Percentiles rank a stretch among this genome's conserved stretches.
These are phyloP conservation scores for Antigone vipio DNA, from an alignment of 2,113 vertebrate species.

Conservation along the genomic window DNA sequence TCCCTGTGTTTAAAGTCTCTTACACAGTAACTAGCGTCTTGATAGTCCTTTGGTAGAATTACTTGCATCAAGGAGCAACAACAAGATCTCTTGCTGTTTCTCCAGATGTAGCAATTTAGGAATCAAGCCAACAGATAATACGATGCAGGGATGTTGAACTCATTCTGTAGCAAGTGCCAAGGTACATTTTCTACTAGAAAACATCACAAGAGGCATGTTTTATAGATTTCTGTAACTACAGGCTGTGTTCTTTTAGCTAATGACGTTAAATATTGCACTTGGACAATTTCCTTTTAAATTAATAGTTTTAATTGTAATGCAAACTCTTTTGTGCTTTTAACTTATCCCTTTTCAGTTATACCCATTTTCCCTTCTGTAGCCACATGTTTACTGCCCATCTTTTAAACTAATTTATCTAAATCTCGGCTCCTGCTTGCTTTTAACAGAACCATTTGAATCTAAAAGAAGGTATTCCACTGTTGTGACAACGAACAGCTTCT, in stretches of 20 bases:
- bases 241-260: slow-evolving; percentile 9
- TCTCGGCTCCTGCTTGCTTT: not conserved
- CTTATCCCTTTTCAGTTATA: not conserved
- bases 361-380: not conserved
- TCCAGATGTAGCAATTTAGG: slow-evolving; percentile 52
- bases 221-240: slow-evolving; percentile 4
- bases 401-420: not conserved
- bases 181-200: slow-evolving; percentile 40
- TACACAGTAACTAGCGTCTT: not conserved
- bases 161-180: slow-evolving; percentile 40
- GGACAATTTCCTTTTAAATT: not conserved
- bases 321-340: not conserved
- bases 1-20: not conserved
- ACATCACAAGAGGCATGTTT: slow-evolving; percentile 22
- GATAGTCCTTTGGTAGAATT: slow-evolving; percentile 12
- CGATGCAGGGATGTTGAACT: slow-evolving; percentile 19
- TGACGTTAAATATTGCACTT: slow-evolving; percentile 23
- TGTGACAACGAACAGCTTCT: not conserved
- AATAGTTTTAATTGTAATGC: not conserved
- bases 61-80: not conserved
- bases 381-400: not conserved
- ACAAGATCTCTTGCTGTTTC: slow-evolving; percentile 41
- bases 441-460: not conserved
- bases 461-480: not conserved
- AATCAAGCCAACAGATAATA: slow-evolving; percentile 43